These are phyloP conservation scores for Drepana arcuata DNA, from an alignment of 1,140 invertebrate genomes.

Conservation along the genomic window DNA sequence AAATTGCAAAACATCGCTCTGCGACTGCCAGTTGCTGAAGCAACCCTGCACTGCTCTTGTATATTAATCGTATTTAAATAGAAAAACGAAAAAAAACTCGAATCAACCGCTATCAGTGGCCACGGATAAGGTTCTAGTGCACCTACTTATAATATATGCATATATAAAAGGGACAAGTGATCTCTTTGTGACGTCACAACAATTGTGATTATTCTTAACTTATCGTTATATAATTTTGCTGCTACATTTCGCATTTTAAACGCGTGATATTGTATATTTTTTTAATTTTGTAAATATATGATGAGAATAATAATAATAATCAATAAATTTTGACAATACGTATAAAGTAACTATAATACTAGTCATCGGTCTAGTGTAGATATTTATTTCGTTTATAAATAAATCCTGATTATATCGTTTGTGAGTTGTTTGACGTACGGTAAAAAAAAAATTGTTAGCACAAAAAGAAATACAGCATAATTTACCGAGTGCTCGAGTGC, in stretches of 20 bases:
- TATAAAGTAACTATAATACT: constrained; percentile 59
- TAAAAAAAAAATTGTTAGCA: no score
- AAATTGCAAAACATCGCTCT: constrained; percentile 49
- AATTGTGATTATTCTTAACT: constrained; percentile 42
- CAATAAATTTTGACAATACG: no score
- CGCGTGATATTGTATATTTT: constrained; percentile 33
- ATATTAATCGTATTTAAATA: constrained; percentile 43
- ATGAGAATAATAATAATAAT: constrained; percentile 26
- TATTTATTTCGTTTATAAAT: constrained; percentile 49
- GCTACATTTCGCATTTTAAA: constrained; percentile 36
- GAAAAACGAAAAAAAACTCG: constrained; percentile 34
- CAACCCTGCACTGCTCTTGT: constrained; percentile 53
- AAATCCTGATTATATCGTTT: constrained; percentile 15
- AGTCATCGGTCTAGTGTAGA: constrained; percentile 70
- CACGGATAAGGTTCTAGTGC: constrained; percentile 42
- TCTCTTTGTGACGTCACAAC: constrained; percentile 69
- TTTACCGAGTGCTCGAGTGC: constrained; percentile 14
- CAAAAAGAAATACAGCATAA: no score
- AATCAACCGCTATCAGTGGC: constrained; percentile 58
- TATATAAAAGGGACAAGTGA: constrained; percentile 61
- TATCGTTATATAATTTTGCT: constrained; percentile 22
- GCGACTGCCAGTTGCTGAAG: constrained; percentile 51
- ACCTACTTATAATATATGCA: constrained; percentile 53
- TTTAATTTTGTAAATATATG: constrained; percentile 24
- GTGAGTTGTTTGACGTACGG: no score